Conservation (phyloP, 2,113 vertebrate species). For the Nettapus auritus region DNA sequence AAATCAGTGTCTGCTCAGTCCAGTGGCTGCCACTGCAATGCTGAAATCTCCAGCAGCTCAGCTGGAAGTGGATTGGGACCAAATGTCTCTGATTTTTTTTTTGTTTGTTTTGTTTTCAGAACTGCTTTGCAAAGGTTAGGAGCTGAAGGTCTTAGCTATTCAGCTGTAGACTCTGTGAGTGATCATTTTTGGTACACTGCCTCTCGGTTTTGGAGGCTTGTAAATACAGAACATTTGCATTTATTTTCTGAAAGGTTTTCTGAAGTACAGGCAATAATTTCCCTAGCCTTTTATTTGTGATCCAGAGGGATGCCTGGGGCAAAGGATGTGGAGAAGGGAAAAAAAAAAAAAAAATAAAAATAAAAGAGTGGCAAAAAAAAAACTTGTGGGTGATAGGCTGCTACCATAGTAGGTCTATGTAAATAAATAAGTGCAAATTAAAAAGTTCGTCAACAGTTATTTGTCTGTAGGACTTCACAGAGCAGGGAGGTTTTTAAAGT, state of each 20-base stretch:
- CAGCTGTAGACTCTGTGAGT: background rate
- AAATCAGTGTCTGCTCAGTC: background rate
- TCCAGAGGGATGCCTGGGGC: background rate
- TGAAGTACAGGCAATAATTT: background rate
- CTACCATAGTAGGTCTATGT: background rate
- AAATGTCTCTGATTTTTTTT: background rate
- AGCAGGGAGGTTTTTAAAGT: background rate
- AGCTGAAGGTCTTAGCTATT: background rate
- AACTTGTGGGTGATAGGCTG: background rate
- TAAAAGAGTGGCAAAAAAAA: background rate
- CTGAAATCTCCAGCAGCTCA: background rate
- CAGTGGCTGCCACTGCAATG: background rate
- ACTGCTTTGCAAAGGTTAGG: background rate
- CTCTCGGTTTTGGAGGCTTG: background rate
- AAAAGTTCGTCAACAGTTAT: background rate
- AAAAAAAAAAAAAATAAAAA: no score
- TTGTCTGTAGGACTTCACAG: background rate
- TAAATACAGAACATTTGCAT: background rate
- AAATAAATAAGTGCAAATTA: background rate
- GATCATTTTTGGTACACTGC: background rate
- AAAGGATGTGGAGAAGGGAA: background rate
- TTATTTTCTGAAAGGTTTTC: background rate
- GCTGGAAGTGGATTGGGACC: background rate
- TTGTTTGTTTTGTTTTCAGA: background rate
- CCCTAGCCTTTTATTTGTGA: background rate